Evolutionary conservation across 2,113 vertebrate genomes (phyloP).

Genomic region (Sebastes schlegelii): DNA sequence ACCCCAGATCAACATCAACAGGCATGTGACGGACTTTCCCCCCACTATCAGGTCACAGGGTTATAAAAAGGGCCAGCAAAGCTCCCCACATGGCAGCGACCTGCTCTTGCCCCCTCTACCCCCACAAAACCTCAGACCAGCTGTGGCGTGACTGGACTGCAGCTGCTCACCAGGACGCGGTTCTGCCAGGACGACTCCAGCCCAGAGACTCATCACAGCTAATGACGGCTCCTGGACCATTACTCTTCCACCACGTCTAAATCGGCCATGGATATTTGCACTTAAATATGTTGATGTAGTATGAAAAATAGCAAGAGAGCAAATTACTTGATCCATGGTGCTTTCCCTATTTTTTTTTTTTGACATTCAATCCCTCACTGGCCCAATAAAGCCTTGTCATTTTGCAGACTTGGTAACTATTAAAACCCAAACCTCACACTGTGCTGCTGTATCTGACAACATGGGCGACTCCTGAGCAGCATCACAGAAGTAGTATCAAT

Average conservation of each 20-base stretch:
- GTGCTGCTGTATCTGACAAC: background rate
- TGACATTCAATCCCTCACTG: conserved; percentile 49
- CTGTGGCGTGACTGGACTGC: conserved; percentile 35
- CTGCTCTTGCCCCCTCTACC: conserved; percentile 8
- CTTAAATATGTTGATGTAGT: conserved; percentile 53
- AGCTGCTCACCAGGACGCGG: conserved; percentile 30
- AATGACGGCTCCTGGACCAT: conserved; percentile 42
- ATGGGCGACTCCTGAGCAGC: background rate
- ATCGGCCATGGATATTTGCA: conserved; percentile 47
- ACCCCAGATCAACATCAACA: conserved; percentile 5
- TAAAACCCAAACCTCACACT: conserved; percentile 33
- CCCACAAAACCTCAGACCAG: conserved; percentile 4
- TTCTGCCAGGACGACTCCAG: conserved; percentile 37
- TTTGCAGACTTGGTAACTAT: conserved; percentile 32
- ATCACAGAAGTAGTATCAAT: background rate
- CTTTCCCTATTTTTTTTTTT: conserved; percentile 36
- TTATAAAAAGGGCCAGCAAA: conserved; percentile 11
- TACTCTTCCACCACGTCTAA: conserved; percentile 38
- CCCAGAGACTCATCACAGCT: conserved; percentile 46
- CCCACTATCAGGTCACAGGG: conserved; percentile 3
- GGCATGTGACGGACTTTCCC: background rate
- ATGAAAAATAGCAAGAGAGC: conserved; percentile 36
- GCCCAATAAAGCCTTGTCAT: conserved; percentile 49
- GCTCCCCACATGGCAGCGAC: background rate
- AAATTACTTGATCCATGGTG: conserved; percentile 43